Evolutionary conservation across 1,140 invertebrate genomes (phyloP), one percentile per base, ranked within the genome.

Genomic region (Pseudomyrmex cubaensis): DNA sequence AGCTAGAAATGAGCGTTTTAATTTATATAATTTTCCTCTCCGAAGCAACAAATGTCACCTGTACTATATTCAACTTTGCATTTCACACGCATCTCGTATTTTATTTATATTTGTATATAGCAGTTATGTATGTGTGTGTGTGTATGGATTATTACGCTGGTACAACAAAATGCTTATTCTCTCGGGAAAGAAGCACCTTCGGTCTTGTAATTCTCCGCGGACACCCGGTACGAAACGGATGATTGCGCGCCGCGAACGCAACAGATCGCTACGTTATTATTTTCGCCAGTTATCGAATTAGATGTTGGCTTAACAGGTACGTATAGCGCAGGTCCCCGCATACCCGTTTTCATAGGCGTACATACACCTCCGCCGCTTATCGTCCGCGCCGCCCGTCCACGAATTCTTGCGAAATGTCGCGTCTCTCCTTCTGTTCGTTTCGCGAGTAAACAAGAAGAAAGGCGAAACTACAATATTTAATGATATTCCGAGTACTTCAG

Each of bases 201-300:
- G 17, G 75, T 61, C 67, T 74, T 70, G 66, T 61, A 74, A 62
- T 83, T 90, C 87, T 82, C 48, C 84, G 77, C 74, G 88, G 83
- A 90, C 87, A 89, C 85, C 80, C 87, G 89, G 85, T 90, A 89
- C 82, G 84, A 90, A 84, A 90, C 82, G 80, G 85, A 90, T 89
- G 89, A 85, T 85, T 87, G 74, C 87, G 90, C 75, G 72, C 69
- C 82, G 66, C 85, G 86, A 88, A 80, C 82, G 83, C 84, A 85
- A 85, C 89, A 84, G 85, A 90, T 89, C 90, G 87, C 87, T 87
- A 91, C 86, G 80, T 90, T 92, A 91, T 92, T 92, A 92, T 92
- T 91, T 92, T 90, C 89, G 82, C 87, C 87, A 91, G 90, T 92
- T 92, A 92, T 92, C 91, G 90, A 92, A 92, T 92, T 92, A 92